Percentiles rank a stretch among this genome's conserved stretches.
phyloP scores from a whole-genome alignment of 1,140 invertebrate species.

The Samia ricini region DNA sequence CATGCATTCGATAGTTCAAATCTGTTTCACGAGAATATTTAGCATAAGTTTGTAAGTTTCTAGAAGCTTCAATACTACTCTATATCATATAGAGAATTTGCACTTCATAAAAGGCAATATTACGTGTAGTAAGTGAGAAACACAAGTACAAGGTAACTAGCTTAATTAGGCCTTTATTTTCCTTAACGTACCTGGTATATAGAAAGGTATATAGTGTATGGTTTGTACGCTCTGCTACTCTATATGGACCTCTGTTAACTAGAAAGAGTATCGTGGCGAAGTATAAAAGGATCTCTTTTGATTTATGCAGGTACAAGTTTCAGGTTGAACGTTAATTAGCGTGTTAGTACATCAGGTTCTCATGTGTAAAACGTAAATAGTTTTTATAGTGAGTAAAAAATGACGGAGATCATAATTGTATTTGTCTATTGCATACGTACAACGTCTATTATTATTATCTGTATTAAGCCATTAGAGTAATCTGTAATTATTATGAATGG shows the following conservation, averaged over 20 bases:
- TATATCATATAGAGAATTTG: constrained; percentile 70
- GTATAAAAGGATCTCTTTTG: constrained; percentile 34
- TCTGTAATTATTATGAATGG: not conserved
- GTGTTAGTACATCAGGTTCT: constrained; percentile 58
- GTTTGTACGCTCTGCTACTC: too few relatives aligned
- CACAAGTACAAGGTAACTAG: constrained; percentile 62
- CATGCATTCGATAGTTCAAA: not conserved
- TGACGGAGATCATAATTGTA: not conserved
- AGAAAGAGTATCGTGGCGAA: constrained; percentile 20
- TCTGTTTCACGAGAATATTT: not conserved
- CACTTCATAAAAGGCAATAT: constrained; percentile 75
- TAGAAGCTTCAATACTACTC: constrained; percentile 47
- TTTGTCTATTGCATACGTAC: not conserved
- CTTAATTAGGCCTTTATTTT: constrained; percentile 47
- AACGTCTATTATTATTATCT: not conserved
- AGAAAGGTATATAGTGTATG: constrained; percentile 33
- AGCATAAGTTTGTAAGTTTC: constrained; percentile 44
- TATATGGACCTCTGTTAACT: constrained; percentile 52
- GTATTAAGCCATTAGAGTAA: not conserved
- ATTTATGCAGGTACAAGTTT: constrained; percentile 60
- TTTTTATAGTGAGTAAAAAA: not conserved
- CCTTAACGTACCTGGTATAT: constrained; percentile 34
- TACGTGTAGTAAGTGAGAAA: constrained; percentile 71
- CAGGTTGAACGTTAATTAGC: constrained; percentile 74
- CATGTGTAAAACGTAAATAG: constrained; percentile 23